These are phyloP conservation scores for Cheilosia impressa DNA, from an alignment of 2,888 invertebrate species.

Conservation along the genomic window DNA sequence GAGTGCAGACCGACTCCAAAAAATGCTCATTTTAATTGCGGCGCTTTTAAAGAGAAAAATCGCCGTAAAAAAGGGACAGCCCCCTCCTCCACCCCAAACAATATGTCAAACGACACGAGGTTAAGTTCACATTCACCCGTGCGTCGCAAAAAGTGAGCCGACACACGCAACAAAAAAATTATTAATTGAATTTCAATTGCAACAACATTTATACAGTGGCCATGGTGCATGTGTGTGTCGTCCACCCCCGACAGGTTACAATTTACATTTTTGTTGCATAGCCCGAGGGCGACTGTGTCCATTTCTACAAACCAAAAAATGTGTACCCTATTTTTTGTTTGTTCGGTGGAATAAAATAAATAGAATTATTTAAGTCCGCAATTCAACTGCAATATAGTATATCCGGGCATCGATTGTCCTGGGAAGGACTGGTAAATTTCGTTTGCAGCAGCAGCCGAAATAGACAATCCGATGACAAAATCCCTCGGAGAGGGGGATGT, in stretches of 20 bases:
- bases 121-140: conserved; percentile 18
- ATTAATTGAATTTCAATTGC: conserved; percentile 82
- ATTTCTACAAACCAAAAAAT: conserved; percentile 50
- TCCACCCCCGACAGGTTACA: conserved; percentile 7
- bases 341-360: conserved; percentile 62
- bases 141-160: conserved; percentile 32
- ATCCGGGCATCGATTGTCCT: conserved; percentile 65
- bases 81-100: background rate
- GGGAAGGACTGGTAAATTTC: no score
- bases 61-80: background rate
- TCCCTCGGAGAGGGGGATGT: conserved; percentile 8
- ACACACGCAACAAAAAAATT: conserved; percentile 49
- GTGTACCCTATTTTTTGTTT: conserved; percentile 40
- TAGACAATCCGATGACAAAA: conserved; percentile 50
- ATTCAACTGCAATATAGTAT: conserved; percentile 73
- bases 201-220: conserved; percentile 61
- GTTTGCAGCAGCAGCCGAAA: conserved; percentile 18
- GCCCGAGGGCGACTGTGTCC: background rate
- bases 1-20: conserved; percentile 44
- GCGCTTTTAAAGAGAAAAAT: conserved; percentile 37
- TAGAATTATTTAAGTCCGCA: conserved; percentile 72
- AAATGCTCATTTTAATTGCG: conserved; percentile 63
- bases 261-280: conserved; percentile 60
- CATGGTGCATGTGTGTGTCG: conserved; percentile 18
- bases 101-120: conserved; percentile 64